Evolutionary conservation across 2,113 vertebrate genomes (phyloP), one percentile per base, ranked within the genome.

Genomic region (Cryptomyrus ogoouensis): DNA sequence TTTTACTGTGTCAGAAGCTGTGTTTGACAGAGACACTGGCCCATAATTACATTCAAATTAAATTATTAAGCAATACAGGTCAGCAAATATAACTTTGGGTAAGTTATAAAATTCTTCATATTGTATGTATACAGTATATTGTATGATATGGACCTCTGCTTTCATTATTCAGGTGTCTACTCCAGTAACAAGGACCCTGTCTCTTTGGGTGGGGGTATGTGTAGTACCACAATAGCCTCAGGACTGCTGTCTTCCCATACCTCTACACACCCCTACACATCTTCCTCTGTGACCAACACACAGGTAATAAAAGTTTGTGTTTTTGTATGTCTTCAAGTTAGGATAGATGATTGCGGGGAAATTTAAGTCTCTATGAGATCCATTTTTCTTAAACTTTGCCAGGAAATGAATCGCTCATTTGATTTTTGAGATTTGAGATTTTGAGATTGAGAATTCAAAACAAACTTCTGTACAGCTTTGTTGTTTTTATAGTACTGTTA

Each of bases 221-320:
- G 46, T 19, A 87, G 47, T 35, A 87, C 85, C 27, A 8, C 85
- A 52, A 27, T 87, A n/a, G 42, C 85, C 85, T 87, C 85, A 35
- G 85, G 47, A 87, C 13, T 87, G 21, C 85, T 87, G 85, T 87
- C 85, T 87, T 87, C 85, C 85, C 85, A 53, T 50, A 15, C 85
- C 49, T 35, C 85, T 47, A 31, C 85, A 35, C 85, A 39, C 5
- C 52, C 85, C 49, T 53, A 47, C 17, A 50, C 85, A 27, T 27
- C 49, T n/a, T 87, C 85, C 13, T 87, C 85, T 52, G 85, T 87
- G 85, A 6, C 85, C 42, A 87, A 52, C 49, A 87, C 85, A 3
- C 85, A 87, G 85, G 85, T 87, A 87, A 52, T 84, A 84, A 47
- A 84, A 10, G 44, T 47, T 3, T 84, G 44, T 84, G 83, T 46